phyloP scores from a whole-genome alignment of 2,113 vertebrate species.

The Amazona vittata region DNA sequence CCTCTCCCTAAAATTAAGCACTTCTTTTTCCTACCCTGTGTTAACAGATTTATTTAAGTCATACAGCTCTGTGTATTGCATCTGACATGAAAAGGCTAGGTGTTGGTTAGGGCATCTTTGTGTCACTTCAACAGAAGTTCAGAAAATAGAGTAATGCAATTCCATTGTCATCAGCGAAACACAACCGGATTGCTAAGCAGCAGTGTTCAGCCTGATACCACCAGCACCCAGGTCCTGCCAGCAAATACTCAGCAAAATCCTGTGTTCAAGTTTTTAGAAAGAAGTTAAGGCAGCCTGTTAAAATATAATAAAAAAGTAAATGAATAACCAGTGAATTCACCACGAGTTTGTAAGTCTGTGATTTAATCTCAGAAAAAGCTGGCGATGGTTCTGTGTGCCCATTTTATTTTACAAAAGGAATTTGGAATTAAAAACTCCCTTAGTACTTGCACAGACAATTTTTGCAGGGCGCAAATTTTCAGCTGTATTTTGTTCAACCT shows the following conservation, averaged over 20 bases:
- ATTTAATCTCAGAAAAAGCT: not conserved
- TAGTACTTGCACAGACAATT: not conserved
- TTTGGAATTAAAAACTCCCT: not conserved
- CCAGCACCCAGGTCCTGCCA: not conserved
- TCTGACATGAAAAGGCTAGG: not conserved
- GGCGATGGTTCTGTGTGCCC: not conserved
- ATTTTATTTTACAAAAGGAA: not conserved
- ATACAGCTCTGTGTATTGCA: not conserved
- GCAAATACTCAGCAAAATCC: not conserved
- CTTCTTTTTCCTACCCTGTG: not conserved
- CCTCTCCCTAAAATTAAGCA: not conserved
- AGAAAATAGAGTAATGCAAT: not conserved
- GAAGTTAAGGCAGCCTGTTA: not conserved
- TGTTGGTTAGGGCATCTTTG: not conserved
- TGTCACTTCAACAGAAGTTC: not conserved
- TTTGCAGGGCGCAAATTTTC: not conserved
- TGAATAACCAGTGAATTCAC: not conserved
- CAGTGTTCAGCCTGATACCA: not conserved
- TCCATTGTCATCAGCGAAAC: not conserved
- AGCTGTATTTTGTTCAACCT: not conserved
- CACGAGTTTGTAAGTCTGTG: not conserved
- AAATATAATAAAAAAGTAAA: slow-evolving; percentile 2
- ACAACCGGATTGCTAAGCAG: not conserved
- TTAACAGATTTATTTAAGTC: not conserved
- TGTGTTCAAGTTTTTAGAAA: not conserved